Evolutionary conservation across 92 coral and sea anemone species (phyloP).

Genomic region (Phenganax stokvisi): DNA sequence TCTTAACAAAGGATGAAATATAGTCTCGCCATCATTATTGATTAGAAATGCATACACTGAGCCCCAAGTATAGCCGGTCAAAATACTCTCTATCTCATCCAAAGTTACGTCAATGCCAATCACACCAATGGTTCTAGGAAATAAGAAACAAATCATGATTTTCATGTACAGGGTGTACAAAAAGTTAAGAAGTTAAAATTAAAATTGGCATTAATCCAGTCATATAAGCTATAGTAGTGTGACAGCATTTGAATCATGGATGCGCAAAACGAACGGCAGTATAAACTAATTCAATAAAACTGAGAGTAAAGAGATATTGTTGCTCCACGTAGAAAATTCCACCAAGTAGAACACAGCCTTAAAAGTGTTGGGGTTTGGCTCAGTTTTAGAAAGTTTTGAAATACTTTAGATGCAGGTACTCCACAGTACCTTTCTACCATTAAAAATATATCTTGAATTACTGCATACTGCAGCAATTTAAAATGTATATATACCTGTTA

Average conservation of each 20-base stretch:
- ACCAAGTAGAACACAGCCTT: too few species aligned
- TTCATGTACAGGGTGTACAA: neutral
- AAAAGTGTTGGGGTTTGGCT: too few species aligned
- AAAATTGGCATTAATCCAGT: neutral
- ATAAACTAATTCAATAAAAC: too few species aligned
- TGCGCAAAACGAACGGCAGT: too few species aligned
- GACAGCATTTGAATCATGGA: too few species aligned
- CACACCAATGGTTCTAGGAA: conserved; percentile 83
- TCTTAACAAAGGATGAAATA: conserved; percentile 86
- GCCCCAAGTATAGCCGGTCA: conserved; percentile 92
- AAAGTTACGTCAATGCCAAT: conserved; percentile 93
- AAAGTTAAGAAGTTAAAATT: too few species aligned
- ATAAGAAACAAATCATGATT: neutral
- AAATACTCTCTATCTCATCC: conserved; percentile 90
- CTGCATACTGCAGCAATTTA: neutral
- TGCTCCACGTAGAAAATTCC: too few species aligned
- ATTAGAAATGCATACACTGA: conserved; percentile 93
- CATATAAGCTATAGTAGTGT: neutral
- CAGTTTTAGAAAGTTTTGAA: too few species aligned
- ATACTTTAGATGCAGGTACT: neutral
- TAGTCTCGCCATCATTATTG: conserved; percentile 92
- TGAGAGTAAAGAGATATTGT: too few species aligned
- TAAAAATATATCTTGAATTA: neutral
- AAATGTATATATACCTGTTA: conserved; percentile 57
- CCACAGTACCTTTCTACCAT: neutral